Evolutionary conservation across 2,797 vertebrate species (phyloP).

Genomic region (Anguilla megastoma): DNA sequence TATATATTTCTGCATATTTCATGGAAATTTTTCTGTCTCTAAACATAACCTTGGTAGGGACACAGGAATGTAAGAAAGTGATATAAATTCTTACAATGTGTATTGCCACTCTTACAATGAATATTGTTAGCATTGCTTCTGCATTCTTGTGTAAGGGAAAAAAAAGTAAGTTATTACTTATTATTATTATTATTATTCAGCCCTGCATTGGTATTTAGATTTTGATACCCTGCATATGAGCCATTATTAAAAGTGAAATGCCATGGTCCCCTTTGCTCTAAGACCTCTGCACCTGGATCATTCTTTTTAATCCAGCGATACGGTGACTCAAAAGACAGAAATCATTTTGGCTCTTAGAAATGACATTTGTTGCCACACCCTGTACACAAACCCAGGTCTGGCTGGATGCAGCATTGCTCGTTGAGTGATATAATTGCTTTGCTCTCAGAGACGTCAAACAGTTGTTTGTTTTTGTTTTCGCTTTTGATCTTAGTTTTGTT

Average conservation of each 20-base stretch:
- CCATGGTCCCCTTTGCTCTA: neutral
- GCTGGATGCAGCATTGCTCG: neutral
- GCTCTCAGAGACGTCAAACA: neutral
- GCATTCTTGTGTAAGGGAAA: neutral
- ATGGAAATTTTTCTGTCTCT: no score
- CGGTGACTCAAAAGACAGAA: neutral
- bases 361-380: neutral
- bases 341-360: neutral
- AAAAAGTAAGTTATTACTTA: neutral
- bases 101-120: neutral
- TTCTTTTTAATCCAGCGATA: neutral
- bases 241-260: neutral
- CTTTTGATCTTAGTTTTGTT: neutral
- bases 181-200: neutral
- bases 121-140: neutral
- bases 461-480: neutral
- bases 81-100: neutral
- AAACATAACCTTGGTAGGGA: no score
- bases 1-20: no score
- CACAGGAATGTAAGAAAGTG: neutral
- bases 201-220: neutral
- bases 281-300: neutral
- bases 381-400: neutral
- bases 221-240: neutral
- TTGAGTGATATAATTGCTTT: neutral